Evolutionary conservation across 2,113 vertebrate species (phyloP).

Genomic region (Cyprinodon variegatus): DNA sequence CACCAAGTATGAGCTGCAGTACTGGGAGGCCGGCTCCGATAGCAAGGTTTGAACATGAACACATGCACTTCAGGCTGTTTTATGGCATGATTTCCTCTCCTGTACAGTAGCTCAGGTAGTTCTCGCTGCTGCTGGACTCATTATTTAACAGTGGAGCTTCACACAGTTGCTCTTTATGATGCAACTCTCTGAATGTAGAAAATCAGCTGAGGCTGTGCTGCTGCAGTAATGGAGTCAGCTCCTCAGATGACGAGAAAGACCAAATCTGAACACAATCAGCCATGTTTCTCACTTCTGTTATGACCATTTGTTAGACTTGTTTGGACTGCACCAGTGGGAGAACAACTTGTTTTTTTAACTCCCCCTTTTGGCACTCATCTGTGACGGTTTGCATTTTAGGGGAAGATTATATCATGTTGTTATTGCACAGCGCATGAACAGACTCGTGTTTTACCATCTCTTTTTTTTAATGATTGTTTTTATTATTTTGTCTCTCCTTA

Average conservation of each 20-base stretch:
- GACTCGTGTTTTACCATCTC: background rate
- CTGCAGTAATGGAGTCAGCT: conserved; percentile 43
- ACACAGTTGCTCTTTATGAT: conserved; percentile 45
- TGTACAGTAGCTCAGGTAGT: background rate
- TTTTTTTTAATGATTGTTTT: conserved; percentile 17
- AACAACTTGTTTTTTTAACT: conserved; percentile 23
- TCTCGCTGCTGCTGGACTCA: background rate
- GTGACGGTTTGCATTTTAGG: conserved; percentile 7
- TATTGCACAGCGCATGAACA: background rate
- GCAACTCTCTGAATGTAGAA: conserved; percentile 38
- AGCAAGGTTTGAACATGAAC: conserved; percentile 82
- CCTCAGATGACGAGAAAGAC: conserved; percentile 36
- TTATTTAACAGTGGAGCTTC: conserved; percentile 10
- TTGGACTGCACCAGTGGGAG: conserved; percentile 36
- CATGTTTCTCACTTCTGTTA: conserved; percentile 18
- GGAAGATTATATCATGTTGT: conserved; percentile 1
- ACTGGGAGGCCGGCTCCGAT: conserved; percentile 86
- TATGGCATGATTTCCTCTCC: conserved; percentile 16
- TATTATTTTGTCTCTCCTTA: background rate
- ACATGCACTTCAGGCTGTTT: conserved; percentile 10
- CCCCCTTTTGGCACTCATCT: background rate
- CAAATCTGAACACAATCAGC: conserved; percentile 26
- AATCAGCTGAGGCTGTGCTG: conserved; percentile 27
- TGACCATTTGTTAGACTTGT: conserved; percentile 25
- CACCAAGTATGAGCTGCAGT: conserved; percentile 89